phyloP scores from a whole-genome alignment of 2,888 invertebrate genomes.

The Meteorus colon region DNA sequence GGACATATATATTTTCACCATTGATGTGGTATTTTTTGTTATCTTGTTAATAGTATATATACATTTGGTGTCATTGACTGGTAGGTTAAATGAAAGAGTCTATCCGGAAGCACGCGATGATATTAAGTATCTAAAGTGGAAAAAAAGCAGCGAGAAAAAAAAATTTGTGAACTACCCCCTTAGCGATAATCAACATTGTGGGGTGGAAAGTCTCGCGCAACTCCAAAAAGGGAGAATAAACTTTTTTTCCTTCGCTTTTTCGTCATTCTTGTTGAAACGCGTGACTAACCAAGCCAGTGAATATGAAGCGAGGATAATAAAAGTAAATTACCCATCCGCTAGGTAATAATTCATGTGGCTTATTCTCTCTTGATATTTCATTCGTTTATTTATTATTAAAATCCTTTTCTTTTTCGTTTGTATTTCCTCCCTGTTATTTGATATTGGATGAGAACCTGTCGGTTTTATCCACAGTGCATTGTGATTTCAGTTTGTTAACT shows the following conservation, averaged over 20 bases:
- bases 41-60: background rate
- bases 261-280: conserved; percentile 39
- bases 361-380: conserved; percentile 10
- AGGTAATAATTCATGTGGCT: conserved; percentile 43
- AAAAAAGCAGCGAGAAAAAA: conserved; percentile 27
- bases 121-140: conserved; percentile 41
- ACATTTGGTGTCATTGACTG: conserved; percentile 7
- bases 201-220: conserved; percentile 10
- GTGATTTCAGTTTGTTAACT: background rate
- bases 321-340: conserved; percentile 51
- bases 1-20: background rate
- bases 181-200: conserved; percentile 33
- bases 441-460: background rate
- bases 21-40: conserved; percentile 36
- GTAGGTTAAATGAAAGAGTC: conserved; percentile 39
- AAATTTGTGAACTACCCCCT: conserved; percentile 44
- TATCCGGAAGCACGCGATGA: conserved; percentile 45
- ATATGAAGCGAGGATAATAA: conserved; percentile 49
- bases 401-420: conserved; percentile 25
- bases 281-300: conserved; percentile 43
- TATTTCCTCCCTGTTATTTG: background rate
- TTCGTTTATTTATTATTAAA: conserved; percentile 27
- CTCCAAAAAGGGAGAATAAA: conserved; percentile 33
- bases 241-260: conserved; percentile 38
- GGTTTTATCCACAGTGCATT: background rate